Conservation (phyloP, 1,140 invertebrate genomes). For the Steinernema khuongi region DNA sequence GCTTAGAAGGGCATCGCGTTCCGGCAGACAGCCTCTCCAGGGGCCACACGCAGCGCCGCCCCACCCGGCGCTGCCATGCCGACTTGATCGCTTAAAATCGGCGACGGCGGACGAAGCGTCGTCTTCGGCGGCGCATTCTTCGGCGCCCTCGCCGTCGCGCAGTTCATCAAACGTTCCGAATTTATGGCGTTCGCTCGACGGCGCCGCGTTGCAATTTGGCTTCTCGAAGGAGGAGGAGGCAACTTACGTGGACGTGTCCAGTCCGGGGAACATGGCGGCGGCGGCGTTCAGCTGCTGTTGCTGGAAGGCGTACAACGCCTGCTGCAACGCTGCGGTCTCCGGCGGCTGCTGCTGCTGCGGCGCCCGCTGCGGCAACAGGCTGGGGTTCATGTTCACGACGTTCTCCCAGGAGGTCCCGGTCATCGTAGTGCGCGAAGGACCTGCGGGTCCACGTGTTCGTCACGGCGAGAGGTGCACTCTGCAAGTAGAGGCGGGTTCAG, state of each 20-base stretch:
- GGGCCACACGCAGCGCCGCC: too few relatives aligned
- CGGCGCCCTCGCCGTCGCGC: too few relatives aligned
- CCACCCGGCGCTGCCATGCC: too few relatives aligned
- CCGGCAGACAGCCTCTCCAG: too few relatives aligned
- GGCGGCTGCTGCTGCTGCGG: neutral
- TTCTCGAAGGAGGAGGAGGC: too few relatives aligned
- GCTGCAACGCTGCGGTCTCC: neutral
- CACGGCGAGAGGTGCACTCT: neutral
- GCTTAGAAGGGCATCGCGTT: neutral
- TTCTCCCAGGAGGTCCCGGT: slow-evolving; percentile 8
- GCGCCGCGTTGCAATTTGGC: too few relatives aligned
- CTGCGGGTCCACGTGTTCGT: neutral
- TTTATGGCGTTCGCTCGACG: too few relatives aligned
- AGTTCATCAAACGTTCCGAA: too few relatives aligned
- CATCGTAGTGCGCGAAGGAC: neutral
- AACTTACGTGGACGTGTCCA: neutral
- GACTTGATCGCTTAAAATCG: too few relatives aligned
- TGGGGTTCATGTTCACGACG: neutral
- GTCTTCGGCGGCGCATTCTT: too few relatives aligned
- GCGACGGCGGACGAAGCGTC: too few relatives aligned
- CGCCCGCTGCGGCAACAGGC: neutral
- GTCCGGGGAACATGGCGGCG: neutral
- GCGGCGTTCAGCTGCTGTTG: neutral
- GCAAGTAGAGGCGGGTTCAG: too few relatives aligned
- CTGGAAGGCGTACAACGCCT: neutral